Evolutionary conservation across 2,888 invertebrate genomes (phyloP).

Genomic region (Spicauda simplicius): DNA sequence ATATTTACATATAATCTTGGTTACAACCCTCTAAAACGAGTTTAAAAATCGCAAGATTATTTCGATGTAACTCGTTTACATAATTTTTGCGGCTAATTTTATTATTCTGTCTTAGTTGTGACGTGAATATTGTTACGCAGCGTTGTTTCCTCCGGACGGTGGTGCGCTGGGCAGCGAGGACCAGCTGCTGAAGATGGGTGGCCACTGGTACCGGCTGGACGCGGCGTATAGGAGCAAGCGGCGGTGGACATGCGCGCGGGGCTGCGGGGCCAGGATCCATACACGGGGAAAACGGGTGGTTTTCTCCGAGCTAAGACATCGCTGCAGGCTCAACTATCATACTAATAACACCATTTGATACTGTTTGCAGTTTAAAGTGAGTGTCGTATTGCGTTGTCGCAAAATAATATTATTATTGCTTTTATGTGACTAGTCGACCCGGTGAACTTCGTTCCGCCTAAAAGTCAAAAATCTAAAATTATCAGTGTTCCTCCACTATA

Average conservation of each 20-base stretch:
- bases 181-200: slow-evolving; percentile 64
- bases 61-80: not conserved
- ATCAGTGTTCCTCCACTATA: no score
- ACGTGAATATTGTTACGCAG: slow-evolving; percentile 24
- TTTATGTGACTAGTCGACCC: no score
- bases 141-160: not conserved
- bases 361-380: not conserved
- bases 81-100: not conserved
- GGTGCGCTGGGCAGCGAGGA: slow-evolving; percentile 44
- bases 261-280: slow-evolving; percentile 74
- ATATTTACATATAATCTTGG: not conserved
- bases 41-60: not conserved
- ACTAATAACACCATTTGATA: slow-evolving; percentile 49
- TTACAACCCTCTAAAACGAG: not conserved
- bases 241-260: slow-evolving; percentile 75
- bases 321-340: slow-evolving; percentile 55
- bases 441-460: no score
- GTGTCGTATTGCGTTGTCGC: no score
- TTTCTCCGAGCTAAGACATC: slow-evolving; percentile 68
- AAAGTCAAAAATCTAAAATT: no score
- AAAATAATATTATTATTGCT: no score
- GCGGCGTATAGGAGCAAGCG: slow-evolving; percentile 64
- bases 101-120: slow-evolving; percentile 2
- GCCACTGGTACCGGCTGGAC: slow-evolving; percentile 72
- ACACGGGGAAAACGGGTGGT: slow-evolving; percentile 71